Evolutionary conservation across 2,113 vertebrate species (phyloP).

Genomic region (Condylura cristata): DNA sequence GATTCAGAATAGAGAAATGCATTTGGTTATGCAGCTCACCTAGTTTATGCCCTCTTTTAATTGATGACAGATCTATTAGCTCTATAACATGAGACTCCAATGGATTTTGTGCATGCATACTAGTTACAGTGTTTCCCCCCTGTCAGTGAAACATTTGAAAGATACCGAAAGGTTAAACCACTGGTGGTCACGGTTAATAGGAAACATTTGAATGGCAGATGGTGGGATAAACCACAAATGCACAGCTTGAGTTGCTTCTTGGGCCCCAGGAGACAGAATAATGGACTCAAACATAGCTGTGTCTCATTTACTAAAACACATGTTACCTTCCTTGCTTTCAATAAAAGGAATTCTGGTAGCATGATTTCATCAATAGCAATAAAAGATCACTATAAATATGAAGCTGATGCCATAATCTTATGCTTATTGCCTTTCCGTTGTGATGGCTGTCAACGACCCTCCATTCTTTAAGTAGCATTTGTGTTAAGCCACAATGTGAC

Average conservation of each 20-base stretch:
- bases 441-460: not conserved
- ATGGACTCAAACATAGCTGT: constrained; percentile 45
- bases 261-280: constrained; percentile 59
- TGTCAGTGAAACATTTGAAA: constrained; percentile 71
- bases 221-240: constrained; percentile 61
- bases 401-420: not conserved
- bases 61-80: constrained; percentile 79
- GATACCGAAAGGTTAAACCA: constrained; percentile 73
- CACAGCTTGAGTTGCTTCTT: constrained; percentile 60
- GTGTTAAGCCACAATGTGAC: not conserved
- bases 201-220: constrained; percentile 76
- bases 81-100: constrained; percentile 59
- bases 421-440: not conserved
- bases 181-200: constrained; percentile 57
- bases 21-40: constrained; percentile 71
- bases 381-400: not conserved
- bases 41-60: constrained; percentile 74
- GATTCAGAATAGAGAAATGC: constrained; percentile 79
- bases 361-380: not conserved
- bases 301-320: constrained; percentile 62
- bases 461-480: not conserved
- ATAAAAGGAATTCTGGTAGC: not conserved
- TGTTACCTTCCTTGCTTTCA: constrained; percentile 11
- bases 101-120: constrained; percentile 50
- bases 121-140: not conserved